Base-by-base conservation (phyloP, 2,797 vertebrate genomes). In the Pelobates cultripes region DNA sequence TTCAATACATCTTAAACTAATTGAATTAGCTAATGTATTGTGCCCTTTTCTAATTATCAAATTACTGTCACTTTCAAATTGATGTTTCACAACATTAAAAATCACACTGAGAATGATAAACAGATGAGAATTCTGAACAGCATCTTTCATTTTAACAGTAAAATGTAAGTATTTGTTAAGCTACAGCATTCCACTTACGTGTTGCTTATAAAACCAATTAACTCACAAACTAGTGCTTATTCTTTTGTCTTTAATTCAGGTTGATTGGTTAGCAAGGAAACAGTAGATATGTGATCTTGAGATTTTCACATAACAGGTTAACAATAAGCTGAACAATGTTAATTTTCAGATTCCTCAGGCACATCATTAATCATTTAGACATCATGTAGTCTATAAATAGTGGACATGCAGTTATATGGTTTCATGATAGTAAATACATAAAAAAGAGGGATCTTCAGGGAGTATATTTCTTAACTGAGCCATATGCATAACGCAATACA, bases 331-430 rank as follows among this genome's bases (percentile, higher is more conserved):
- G 12, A 44, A 43, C 28, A 53, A 72, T 78, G 13, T 63, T 51
- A 73, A 10, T 67, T 44, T 73, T 66, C 43, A 79, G 60, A 43
- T 44, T 66, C 71, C 6, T 43, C 47, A 68, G 61, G 70, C 47
- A 28, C 40, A 80, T 68, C 78, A 74, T 80, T 80, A 80, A 80
- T 80, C 78, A 67, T 73, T 61, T 47, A 78, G 43, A 72, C 77
- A 70, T 70, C 42, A 7, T 67, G 63, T 40, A 43, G 43, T 43
- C 78, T 74, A 80, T 74, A 73, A 74, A 73, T 80, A 80, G 60
- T 53, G 41, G 15, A 40, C 45, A 41, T 55, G 28, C 40, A 51
- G 74, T 61, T 76, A 51, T 64, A 53, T 41, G 44, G 28, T 41
- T 66, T 9, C 55, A 64, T 53, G 60, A 3, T 51, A 66, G 40